Percentiles rank a stretch among this genome's conserved stretches.
These are phyloP conservation scores for Poeciliopsis infans DNA, from an alignment of 2,797 vertebrate genomes.

Conservation along the genomic window DNA sequence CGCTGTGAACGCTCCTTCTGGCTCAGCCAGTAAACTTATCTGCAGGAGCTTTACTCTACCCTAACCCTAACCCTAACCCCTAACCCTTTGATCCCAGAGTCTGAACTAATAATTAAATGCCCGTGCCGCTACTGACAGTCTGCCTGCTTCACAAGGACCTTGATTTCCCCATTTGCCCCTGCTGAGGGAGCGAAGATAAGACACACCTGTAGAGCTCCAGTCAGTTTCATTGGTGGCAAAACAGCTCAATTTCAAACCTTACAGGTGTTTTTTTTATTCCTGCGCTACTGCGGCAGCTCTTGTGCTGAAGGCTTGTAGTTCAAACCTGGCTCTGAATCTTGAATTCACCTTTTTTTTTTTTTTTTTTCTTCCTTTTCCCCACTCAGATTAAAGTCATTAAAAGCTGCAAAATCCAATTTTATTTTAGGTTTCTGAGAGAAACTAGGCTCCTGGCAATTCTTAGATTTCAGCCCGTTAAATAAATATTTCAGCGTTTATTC, in stretches of 20 bases:
- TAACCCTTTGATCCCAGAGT: neutral
- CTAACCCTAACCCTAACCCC: too few relatives aligned
- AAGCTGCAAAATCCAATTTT: neutral
- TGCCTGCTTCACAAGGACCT: neutral
- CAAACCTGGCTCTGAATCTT: neutral
- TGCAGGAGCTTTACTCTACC: neutral
- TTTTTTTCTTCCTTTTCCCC: too few relatives aligned
- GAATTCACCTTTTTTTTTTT: neutral
- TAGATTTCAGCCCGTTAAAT: neutral
- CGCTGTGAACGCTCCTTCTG: neutral
- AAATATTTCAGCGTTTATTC: neutral
- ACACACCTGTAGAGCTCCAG: neutral
- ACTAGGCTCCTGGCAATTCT: neutral
- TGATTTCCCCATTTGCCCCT: neutral
- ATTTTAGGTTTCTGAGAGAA: neutral
- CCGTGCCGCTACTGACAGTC: neutral
- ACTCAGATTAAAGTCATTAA: neutral
- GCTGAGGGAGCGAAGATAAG: neutral
- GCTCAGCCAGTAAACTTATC: neutral
- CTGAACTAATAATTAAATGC: neutral
- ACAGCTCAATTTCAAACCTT: neutral
- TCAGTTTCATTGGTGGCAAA: neutral
- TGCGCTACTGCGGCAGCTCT: neutral
- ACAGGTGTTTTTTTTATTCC: neutral
- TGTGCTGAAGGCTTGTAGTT: neutral